Conservation (phyloP, 2,797 vertebrate genomes). For the Ciconia nigra region DNA sequence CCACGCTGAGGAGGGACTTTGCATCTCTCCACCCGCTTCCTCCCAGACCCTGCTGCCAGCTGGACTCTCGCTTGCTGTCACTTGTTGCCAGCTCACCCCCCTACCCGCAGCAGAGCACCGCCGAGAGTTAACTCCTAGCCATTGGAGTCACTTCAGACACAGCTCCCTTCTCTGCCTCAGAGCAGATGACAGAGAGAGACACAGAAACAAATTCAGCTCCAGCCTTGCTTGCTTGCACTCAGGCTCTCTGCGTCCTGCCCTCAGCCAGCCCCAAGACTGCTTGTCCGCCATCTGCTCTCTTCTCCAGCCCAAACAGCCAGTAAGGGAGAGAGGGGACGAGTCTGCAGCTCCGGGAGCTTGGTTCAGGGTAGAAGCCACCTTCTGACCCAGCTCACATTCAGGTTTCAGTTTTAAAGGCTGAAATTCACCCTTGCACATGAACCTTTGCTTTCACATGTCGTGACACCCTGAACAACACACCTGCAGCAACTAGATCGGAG, state of each 20-base stretch:
- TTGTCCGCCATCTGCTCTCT: background rate
- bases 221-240: background rate
- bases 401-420: background rate
- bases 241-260: background rate
- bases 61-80: background rate
- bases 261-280: background rate
- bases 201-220: background rate
- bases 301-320: background rate
- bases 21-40: background rate
- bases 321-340: background rate
- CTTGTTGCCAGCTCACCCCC: background rate
- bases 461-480: background rate
- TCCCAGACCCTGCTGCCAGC: conserved; percentile 6
- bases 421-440: background rate
- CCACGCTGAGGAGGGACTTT: background rate
- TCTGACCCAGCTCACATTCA: background rate
- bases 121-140: background rate
- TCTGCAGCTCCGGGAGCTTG: background rate
- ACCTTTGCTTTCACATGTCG: background rate
- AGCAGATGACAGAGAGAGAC: background rate
- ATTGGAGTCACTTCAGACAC: background rate
- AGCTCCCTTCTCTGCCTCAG: background rate
- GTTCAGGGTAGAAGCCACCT: background rate
- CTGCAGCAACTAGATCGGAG: background rate
- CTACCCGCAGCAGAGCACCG: background rate